These are phyloP conservation scores for Drosophila borborema DNA, from an alignment of 2,888 invertebrate species.

Conservation along the genomic window DNA sequence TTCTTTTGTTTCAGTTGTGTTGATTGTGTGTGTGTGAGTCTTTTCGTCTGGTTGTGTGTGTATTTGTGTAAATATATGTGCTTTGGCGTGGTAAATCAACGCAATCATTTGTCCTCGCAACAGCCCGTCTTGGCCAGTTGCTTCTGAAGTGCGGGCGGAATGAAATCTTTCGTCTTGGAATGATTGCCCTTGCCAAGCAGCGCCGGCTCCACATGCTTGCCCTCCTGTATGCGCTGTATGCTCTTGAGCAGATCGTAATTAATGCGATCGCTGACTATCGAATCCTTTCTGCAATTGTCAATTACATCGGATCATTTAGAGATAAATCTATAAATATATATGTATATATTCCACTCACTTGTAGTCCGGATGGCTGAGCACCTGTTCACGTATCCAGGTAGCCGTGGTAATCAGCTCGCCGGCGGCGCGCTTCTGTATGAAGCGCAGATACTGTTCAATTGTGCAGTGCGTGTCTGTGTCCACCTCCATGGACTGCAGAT, in stretches of 20 bases:
- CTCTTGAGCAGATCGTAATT: conserved; percentile 95
- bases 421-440: conserved; percentile 94
- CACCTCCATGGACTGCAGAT: conserved; percentile 97
- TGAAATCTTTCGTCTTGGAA: conserved; percentile 93
- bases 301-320: conserved; percentile 44
- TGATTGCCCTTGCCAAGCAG: conserved; percentile 90
- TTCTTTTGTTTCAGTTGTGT: conserved; percentile 1
- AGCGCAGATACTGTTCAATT: conserved; percentile 97
- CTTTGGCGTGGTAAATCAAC: conserved; percentile 31
- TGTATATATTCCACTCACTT: conserved; percentile 87
- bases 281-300: conserved; percentile 89
- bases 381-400: conserved; percentile 96
- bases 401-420: conserved; percentile 97
- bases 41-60: conserved; percentile 3
- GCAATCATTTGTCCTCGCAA: conserved; percentile 81
- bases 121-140: conserved; percentile 84
- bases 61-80: conserved; percentile 3
- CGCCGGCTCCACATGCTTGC: conserved; percentile 90
- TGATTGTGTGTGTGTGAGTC: conserved; percentile 6
- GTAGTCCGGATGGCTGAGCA: conserved; percentile 94
- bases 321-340: neutral
- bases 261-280: conserved; percentile 93
- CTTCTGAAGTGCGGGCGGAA: conserved; percentile 91
- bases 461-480: conserved; percentile 99
- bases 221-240: conserved; percentile 90